Base-by-base conservation (phyloP, 2,888 invertebrate species). In the Archips xylosteana region DNA sequence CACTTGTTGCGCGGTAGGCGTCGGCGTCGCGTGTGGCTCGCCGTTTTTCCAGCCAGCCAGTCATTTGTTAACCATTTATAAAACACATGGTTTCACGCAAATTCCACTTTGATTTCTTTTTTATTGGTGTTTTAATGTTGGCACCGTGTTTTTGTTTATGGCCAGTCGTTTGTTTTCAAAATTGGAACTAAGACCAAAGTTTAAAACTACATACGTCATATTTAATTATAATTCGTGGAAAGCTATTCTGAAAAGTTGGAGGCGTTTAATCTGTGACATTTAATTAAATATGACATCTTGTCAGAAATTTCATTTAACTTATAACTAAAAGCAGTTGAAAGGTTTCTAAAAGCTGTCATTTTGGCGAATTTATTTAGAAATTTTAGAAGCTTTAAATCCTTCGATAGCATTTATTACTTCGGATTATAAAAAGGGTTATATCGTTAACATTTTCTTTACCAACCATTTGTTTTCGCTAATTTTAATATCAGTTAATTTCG, bases 1-100 rank as follows among this genome's bases (percentile, higher is more conserved):
- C 66, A 67, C 66, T 54, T 67, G 66, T 67, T 67, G 66, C 66
- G 42, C 32, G 51, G 65, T 65, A 65, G 65, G 65, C 65, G 45
- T 67, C 66, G 57, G 65, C 65, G 45, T 67, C 66, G 66, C 66
- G 66, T 67, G 66, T 67, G 66, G 54, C 54, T 10, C 36, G 39
- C 54, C 57, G 47, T 66, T 57, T 67, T 67, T 57, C 66, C 36
- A 42, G 54, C 57, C 66, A 57, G 51, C 65, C 65, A 63, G 63
- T 65, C 51, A 65, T 65, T 57, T 67, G 54, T 67, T 67, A 66
- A 51, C 66, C 54, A 67, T 67, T 54, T 67, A 51, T 65, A 51
- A 65, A 36, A 51, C 65, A 51, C 49, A 65, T 51, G 51, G 65
- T 65, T 51, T 36, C 65, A 65, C 49, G 51, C 51, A 36, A 65